Percentiles rank a stretch among this genome's conserved stretches.
These are phyloP conservation scores for Craniophora ligustri DNA, from an alignment of 2,888 invertebrate species.

Conservation along the genomic window DNA sequence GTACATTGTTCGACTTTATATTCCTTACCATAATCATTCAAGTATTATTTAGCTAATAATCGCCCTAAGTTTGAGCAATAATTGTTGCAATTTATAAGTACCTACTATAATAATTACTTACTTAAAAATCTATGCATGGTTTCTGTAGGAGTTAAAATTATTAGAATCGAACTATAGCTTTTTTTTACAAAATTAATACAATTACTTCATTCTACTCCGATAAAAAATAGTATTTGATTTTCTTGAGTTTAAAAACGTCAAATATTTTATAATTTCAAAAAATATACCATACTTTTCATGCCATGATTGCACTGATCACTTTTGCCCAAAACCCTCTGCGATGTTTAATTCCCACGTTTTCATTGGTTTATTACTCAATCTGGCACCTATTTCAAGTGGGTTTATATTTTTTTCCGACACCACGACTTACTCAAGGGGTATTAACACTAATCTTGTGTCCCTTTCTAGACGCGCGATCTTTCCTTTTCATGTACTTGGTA, in stretches of 20 bases:
- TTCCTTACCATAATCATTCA: conserved; percentile 20
- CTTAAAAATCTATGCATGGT: background rate
- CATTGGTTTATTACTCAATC: too few species aligned
- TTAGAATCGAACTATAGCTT: too few species aligned
- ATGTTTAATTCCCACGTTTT: too few species aligned
- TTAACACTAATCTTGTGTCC: conserved; percentile 89
- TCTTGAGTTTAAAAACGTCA: too few species aligned
- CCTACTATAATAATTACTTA: conserved; percentile 3
- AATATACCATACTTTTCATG: too few species aligned
- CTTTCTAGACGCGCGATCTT: conserved; percentile 82
- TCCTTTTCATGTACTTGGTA: conserved; percentile 85
- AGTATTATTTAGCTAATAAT: conserved; percentile 22
- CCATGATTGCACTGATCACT: too few species aligned
- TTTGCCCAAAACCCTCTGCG: too few species aligned
- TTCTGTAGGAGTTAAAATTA: conserved; percentile 7
- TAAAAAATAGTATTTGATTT: background rate
- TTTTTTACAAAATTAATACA: too few species aligned
- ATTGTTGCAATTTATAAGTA: background rate
- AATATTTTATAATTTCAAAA: too few species aligned
- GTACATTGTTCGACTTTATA: conserved; percentile 57
- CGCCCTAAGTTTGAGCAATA: conserved; percentile 25
- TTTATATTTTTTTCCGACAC: background rate
- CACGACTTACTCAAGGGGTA: conserved; percentile 88
- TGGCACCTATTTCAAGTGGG: too few species aligned
- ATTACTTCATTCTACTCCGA: too few species aligned